Evolutionary conservation across 2,113 vertebrate species (phyloP).

Genomic region (Pungitius pungitius): DNA sequence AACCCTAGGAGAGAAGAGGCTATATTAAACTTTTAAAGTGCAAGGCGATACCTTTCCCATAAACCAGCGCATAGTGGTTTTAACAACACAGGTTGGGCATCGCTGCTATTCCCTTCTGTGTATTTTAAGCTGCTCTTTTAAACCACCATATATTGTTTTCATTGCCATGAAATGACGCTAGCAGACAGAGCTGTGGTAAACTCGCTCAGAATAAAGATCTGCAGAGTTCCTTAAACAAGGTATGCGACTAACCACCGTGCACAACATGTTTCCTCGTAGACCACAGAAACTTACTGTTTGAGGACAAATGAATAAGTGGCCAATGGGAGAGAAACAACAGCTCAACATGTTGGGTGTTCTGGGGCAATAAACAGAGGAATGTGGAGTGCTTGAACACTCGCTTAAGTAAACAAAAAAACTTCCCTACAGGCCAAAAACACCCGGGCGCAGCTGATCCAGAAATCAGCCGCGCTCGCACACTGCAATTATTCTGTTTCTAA

Average conservation of each 20-base stretch:
- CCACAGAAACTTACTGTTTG: constrained; percentile 45
- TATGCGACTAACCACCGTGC: constrained; percentile 55
- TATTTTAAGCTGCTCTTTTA: constrained; percentile 80
- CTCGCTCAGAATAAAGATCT: constrained; percentile 50
- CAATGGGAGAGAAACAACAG: constrained; percentile 31
- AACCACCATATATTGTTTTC: constrained; percentile 70
- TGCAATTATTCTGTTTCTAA: constrained; percentile 55
- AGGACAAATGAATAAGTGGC: constrained; percentile 40
- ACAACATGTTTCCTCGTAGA: constrained; percentile 54
- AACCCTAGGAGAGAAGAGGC: constrained; percentile 33
- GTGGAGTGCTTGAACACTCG: constrained; percentile 29
- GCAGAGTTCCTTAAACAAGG: constrained; percentile 57
- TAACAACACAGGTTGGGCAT: constrained; percentile 73
- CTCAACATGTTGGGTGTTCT: constrained; percentile 52
- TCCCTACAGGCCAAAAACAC: constrained; percentile 33
- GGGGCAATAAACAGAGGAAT: constrained; percentile 68
- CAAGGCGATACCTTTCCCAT: constrained; percentile 49
- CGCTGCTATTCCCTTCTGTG: constrained; percentile 61
- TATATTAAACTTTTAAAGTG: constrained; percentile 51
- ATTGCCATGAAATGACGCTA: constrained; percentile 67
- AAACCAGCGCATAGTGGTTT: constrained; percentile 70
- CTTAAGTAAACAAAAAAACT: constrained; percentile 60
- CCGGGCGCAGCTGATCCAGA: constrained; percentile 22
- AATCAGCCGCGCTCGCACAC: constrained; percentile 21
- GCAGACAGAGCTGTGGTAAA: constrained; percentile 63